Evolutionary conservation across 2,113 vertebrate genomes (phyloP), one percentile per base, ranked within the genome.

Genomic region (Siniperca chuatsi): DNA sequence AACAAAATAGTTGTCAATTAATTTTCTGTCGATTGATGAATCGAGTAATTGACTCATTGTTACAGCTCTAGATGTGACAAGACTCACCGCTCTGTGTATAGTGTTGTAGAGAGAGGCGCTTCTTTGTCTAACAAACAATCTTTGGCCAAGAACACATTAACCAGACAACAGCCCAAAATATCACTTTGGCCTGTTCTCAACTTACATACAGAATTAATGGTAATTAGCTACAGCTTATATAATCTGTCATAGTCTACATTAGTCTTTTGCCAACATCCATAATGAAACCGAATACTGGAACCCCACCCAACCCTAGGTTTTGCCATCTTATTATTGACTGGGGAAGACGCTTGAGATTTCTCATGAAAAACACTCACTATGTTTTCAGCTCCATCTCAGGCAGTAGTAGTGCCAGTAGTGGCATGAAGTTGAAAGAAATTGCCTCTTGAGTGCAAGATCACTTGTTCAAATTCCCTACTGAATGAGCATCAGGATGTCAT

Each of bases 401-500:
- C 29, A 58, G 7, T 8, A 21, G 29, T 29, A 29, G 29, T 29
- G 29, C 29, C 29, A 29, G 29, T n/a, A 75, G 50, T 12, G 13
- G 6, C 54, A 58, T 37, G 11, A n/a, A 15, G n/a, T 72, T 6
- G 75, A 46, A 52, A 78, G 68, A 78, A 82, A 73, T 20, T 16
- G 4, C 48, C 20, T 25, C 29, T 50, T 9, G 20, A 66, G 68
- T 21, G 15, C 13, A 48, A 65, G 57, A 84, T 44, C 33, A 75
- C 52, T 55, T 52, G 5, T 7, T 33, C 8, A 65, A 62, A 78
- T 84, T 25, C 72, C 55, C 13, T 6, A 54, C 68, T 70, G 71
- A 82, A 42, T 72, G 54, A 75, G 54, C 80, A 46, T 67, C 69
- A 69, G 54, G 62, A 44, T 69, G 44, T 75, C 54, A 75, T 68